A percentile compares a stretch with the other conserved stretches of the same genome.
These are phyloP conservation scores for Sebastes baramenuke DNA, from an alignment of 2,797 vertebrate species.

Conservation along the genomic window DNA sequence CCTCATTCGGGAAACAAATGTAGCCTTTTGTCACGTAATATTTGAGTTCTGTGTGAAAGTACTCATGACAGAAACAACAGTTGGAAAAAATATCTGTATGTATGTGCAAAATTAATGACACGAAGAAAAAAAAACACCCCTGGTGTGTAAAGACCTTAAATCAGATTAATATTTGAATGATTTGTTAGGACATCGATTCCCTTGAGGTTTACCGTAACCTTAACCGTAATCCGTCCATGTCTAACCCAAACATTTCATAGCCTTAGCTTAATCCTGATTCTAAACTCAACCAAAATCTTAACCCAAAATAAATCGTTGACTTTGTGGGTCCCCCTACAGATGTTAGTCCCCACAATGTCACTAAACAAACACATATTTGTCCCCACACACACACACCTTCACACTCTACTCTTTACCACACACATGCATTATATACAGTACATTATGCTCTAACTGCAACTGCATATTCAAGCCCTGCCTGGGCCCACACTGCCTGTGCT, in stretches of 20 bases:
- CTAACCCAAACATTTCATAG: neutral
- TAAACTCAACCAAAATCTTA: neutral
- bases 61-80: too few relatives aligned
- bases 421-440: neutral
- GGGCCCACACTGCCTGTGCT: neutral
- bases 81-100: too few relatives aligned
- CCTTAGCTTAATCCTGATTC: neutral
- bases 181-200: neutral
- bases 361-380: neutral
- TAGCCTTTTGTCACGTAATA: too few relatives aligned
- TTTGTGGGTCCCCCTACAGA: neutral
- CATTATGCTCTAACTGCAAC: neutral
- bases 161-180: neutral
- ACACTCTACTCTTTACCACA: neutral
- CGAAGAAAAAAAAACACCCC: too few relatives aligned
- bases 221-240: neutral
- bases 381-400: neutral
- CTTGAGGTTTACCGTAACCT: neutral
- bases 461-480: neutral
- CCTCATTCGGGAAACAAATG: too few relatives aligned
- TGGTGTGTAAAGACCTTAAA: neutral
- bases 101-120: too few relatives aligned
- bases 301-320: neutral
- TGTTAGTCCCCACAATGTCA: neutral
- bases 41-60: too few relatives aligned